Evolutionary conservation across 2,888 invertebrate species (phyloP).

Genomic region (Eurois occulta): DNA sequence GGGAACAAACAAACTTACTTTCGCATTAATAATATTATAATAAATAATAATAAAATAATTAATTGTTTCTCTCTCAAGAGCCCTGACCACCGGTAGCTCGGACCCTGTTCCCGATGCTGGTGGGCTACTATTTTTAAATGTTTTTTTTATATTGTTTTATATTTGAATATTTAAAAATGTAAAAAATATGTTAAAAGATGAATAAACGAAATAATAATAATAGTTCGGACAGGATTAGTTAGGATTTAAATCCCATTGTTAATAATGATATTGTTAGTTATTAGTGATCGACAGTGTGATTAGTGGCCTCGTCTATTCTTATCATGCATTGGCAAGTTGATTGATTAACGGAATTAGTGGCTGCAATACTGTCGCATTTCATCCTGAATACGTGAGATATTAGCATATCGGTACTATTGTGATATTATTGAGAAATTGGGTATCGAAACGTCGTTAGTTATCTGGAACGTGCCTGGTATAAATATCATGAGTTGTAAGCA

Average conservation of each 20-base stretch:
- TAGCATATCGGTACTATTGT: constrained; percentile 14
- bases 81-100: too few species aligned
- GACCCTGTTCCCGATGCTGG: too few species aligned
- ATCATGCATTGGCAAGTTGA: constrained; percentile 25
- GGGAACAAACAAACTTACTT: too few species aligned
- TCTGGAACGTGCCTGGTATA: neutral
- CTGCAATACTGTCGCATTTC: constrained; percentile 7
- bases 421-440: constrained; percentile 23
- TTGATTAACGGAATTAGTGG: constrained; percentile 41
- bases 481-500: neutral
- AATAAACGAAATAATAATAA: too few species aligned
- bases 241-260: neutral
- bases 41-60: too few species aligned
- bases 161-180: too few species aligned
- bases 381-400: constrained; percentile 27
- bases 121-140: too few species aligned
- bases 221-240: too few species aligned
- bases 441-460: constrained; percentile 5
- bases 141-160: too few species aligned
- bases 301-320: neutral
- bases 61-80: too few species aligned
- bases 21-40: too few species aligned
- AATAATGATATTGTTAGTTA: neutral
- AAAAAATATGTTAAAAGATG: too few species aligned
- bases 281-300: neutral